Conservation (phyloP, 1,140 invertebrate genomes). For the Cotesia glomerata region DNA sequence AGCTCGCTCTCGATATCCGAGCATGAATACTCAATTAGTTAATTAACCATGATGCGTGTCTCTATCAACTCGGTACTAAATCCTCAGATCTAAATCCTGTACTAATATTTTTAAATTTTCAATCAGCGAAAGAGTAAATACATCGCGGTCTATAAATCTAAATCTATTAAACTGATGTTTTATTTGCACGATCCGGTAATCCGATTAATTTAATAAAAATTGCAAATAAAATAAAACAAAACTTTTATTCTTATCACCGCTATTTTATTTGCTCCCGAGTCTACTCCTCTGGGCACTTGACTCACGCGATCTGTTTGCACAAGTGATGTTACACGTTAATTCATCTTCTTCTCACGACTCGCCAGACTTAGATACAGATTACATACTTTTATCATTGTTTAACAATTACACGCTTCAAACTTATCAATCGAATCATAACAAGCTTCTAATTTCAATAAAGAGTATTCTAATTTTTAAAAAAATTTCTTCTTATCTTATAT, state of each 20-base stretch:
- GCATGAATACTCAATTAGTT: too few relatives aligned
- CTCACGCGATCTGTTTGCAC: slow-evolving; percentile 16
- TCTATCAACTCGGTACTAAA: too few relatives aligned
- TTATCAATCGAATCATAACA: background rate
- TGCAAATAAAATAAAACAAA: background rate
- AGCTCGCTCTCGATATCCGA: too few relatives aligned
- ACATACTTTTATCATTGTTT: background rate
- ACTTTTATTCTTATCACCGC: background rate
- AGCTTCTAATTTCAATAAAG: background rate
- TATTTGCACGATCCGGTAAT: too few relatives aligned
- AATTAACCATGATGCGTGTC: too few relatives aligned
- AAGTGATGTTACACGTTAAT: slow-evolving; percentile 13
- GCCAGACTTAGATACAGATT: background rate
- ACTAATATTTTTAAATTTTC: too few relatives aligned
- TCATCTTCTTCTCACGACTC: slow-evolving; percentile 1
- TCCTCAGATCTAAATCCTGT: too few relatives aligned
- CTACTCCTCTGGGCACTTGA: slow-evolving; percentile 2
- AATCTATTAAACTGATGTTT: background rate
- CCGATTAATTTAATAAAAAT: too few relatives aligned
- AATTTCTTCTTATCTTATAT: too few relatives aligned
- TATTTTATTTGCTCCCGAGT: slow-evolving; percentile 7
- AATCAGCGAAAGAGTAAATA: too few relatives aligned
- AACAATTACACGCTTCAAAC: background rate
- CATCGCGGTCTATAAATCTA: background rate
- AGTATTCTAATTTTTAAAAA: background rate